phyloP scores from a whole-genome alignment of 2,113 vertebrate genomes.

The Lucifuga dentata region DNA sequence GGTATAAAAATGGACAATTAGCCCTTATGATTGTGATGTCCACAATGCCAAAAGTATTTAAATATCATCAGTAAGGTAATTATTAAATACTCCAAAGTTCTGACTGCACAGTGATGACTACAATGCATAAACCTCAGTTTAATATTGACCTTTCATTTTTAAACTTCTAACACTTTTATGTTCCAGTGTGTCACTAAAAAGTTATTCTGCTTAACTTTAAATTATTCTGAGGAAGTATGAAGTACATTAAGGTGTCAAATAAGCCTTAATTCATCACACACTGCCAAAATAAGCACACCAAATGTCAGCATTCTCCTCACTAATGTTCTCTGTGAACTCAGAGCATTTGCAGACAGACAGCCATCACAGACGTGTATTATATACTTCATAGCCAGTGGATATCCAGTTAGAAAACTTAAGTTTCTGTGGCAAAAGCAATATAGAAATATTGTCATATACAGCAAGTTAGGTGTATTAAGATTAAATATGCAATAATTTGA shows the following conservation, averaged over 20 bases:
- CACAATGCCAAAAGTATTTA: not conserved
- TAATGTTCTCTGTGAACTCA: conserved; percentile 17
- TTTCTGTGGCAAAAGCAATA: too few relatives aligned
- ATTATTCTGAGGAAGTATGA: conserved; percentile 39
- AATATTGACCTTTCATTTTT: conserved; percentile 14
- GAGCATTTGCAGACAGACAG: not conserved
- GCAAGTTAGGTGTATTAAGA: too few relatives aligned
- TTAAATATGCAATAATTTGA: too few relatives aligned
- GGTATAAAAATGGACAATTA: not conserved
- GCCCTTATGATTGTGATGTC: not conserved
- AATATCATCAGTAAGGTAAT: not conserved
- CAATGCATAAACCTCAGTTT: not conserved
- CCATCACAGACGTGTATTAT: too few relatives aligned
- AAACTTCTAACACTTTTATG: conserved; percentile 13
- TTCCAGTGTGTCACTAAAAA: conserved; percentile 15
- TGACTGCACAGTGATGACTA: conserved; percentile 2
- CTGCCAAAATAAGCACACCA: conserved; percentile 66
- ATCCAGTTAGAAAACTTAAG: too few relatives aligned
- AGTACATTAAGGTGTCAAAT: conserved; percentile 69
- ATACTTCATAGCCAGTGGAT: too few relatives aligned
- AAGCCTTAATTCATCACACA: conserved; percentile 63
- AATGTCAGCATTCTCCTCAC: conserved; percentile 52
- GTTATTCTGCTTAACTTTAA: conserved; percentile 31
- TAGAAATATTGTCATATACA: too few relatives aligned
- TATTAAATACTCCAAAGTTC: not conserved